Evolutionary conservation across 2,113 vertebrate species (phyloP).

Genomic region (Microtus pennsylvanicus): DNA sequence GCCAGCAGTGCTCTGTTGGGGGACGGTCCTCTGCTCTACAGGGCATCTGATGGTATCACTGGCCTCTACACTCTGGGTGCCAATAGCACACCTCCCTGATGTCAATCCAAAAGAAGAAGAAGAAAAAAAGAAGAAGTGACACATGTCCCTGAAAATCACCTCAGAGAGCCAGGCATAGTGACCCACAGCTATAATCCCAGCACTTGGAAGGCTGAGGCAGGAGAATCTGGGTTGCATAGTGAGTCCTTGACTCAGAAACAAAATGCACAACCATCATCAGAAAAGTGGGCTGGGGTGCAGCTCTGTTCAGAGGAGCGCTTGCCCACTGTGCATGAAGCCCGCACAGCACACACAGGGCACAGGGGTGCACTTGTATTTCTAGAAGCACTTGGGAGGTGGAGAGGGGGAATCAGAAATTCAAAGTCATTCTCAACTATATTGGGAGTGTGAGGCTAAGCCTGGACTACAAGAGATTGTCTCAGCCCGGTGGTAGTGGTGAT

Average conservation of each 20-base stretch:
- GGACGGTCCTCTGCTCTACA: neutral
- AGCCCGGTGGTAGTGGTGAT: too few relatives aligned
- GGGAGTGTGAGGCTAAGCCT: neutral
- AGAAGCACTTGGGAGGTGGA: neutral
- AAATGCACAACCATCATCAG: neutral
- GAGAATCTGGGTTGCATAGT: neutral
- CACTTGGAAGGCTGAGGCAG: neutral
- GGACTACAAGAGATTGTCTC: neutral
- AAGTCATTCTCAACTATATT: neutral
- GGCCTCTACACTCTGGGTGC: neutral
- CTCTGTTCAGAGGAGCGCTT: neutral
- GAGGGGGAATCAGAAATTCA: too few relatives aligned
- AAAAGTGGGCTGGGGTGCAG: neutral
- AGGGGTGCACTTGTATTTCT: neutral
- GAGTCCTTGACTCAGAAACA: neutral
- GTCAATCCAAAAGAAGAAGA: neutral
- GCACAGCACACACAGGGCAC: neutral
- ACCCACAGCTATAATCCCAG: neutral
- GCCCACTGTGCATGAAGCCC: too few relatives aligned
- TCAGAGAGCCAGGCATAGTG: neutral
- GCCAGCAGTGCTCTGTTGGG: neutral
- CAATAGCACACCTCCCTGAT: neutral
- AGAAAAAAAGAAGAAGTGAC: neutral
- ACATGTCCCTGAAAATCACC: neutral
- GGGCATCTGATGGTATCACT: neutral